Evolutionary conservation across 2,797 vertebrate genomes (phyloP), one percentile per base, ranked within the genome.

Genomic region (Discoglossus pictus): DNA sequence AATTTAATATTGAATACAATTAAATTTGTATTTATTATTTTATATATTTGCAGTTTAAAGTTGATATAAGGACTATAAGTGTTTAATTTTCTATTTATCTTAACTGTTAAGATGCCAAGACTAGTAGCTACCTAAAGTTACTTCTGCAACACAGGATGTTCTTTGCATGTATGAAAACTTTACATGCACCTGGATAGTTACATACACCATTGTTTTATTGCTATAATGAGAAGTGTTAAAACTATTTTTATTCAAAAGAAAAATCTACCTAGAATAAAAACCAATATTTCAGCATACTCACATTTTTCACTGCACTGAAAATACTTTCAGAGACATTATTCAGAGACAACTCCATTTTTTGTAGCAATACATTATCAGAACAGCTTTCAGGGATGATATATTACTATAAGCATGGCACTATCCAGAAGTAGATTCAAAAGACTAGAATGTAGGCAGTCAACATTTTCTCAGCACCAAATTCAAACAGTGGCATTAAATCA

Each of bases 331-430:
- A 71, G 52, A 64, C 60, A 71, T 64, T 71, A 59, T 58, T 70
- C 51, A 56, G 51, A 64, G 53, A 71, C 53, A 59, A 59, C 61
- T 71, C 25, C 36, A 64, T 59, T 58, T 71, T 64, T 64, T 59
- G 61, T 21, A 51, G 61, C 46, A 71, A 64, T 71, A 64, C 16
- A 71, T 71, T 59, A 64, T 59, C 61, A 71, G 61, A 64, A 64
- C 61, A 71, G 68, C 61, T 64, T 59, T 71, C 60, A 71, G 43
- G 38, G 36, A 70, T 63, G 44, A 71, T 64, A 63, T 64, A 71
- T 71, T 59, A 59, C 53, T 52, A 43, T 64, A 64, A 64, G 60
- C 25, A 59, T 51, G 44, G 20, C 38, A 52, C 44, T 64, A 59
- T 55, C 44, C 68, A 63, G 34, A 71, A 63, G 67, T 55, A 56